These are phyloP conservation scores for Paramormyrops hopkinsi DNA, from an alignment of 2,797 vertebrate species.

Conservation along the genomic window DNA sequence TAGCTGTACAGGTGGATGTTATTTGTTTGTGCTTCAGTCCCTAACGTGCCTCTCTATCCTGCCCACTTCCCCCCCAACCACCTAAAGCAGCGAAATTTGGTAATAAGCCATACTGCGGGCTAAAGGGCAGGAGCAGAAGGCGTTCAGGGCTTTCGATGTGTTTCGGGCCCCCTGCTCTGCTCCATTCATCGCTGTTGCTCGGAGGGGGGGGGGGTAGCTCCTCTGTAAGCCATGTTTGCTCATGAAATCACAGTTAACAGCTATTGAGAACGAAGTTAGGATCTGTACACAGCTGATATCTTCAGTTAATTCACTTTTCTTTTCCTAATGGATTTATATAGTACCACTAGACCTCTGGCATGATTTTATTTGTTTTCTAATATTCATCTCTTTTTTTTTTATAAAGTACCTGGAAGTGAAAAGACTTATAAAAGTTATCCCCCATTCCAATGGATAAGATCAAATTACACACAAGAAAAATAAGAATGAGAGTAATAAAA, in stretches of 20 bases:
- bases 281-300: constrained; percentile 57
- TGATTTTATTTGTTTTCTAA: constrained; percentile 39
- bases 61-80: not conserved
- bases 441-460: constrained; percentile 45
- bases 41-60: not conserved
- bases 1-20: constrained; percentile 20
- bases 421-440: constrained; percentile 48
- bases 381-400: constrained; percentile 24
- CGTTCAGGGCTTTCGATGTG: not conserved
- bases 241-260: constrained; percentile 35
- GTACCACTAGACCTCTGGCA: constrained; percentile 41
- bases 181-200: constrained; percentile 3
- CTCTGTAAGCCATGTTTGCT: constrained; percentile 26
- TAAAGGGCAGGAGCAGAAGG: not conserved
- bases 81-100: not conserved
- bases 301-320: constrained; percentile 41
- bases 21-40: not conserved
- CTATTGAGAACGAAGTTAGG: constrained; percentile 42
- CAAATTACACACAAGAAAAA: constrained; percentile 31
- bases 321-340: constrained; percentile 51
- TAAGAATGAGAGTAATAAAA: constrained; percentile 43
- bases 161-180: not conserved
- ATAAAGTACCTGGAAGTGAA: constrained; percentile 46
- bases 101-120: not conserved
- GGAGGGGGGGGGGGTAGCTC: constrained; percentile 18